A percentile compares a stretch with the other conserved stretches of the same genome.
Conservation (phyloP, 2,797 vertebrate genomes). For the Halcyon leucocephala region DNA sequence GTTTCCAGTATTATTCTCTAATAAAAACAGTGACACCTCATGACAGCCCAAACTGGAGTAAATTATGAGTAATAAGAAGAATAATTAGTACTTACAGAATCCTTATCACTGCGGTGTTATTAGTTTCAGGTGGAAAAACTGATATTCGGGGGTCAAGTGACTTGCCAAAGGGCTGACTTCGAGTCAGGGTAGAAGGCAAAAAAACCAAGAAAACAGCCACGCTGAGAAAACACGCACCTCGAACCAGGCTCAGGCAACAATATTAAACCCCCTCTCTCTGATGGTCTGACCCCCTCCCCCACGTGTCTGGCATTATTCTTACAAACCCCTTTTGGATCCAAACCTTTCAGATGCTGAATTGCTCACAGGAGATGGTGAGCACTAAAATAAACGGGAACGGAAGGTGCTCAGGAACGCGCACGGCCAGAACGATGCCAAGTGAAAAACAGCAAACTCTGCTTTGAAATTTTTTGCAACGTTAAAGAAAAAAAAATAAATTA, state of each 20-base stretch:
- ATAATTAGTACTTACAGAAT: conserved; percentile 34
- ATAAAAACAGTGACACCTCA: conserved; percentile 55
- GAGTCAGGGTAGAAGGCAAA: not conserved
- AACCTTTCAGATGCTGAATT: conserved; percentile 42
- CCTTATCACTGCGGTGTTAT: not conserved
- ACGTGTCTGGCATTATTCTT: not conserved
- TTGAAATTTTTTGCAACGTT: not conserved
- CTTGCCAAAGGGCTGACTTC: not conserved
- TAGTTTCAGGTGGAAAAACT: conserved; percentile 20
- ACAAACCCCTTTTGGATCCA: conserved; percentile 33
- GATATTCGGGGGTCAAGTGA: conserved; percentile 18
- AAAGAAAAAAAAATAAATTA: not conserved
- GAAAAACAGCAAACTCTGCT: conserved; percentile 8
- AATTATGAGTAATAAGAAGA: conserved; percentile 30
- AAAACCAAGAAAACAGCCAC: not conserved
- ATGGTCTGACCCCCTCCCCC: conserved; percentile 40
- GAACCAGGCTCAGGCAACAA: conserved; percentile 4
- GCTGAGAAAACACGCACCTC: not conserved
- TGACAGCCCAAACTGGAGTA: conserved; percentile 42
- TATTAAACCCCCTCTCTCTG: conserved; percentile 17
- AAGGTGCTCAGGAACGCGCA: conserved; percentile 8
- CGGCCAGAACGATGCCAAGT: not conserved
- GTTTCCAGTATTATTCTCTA: conserved; percentile 47
- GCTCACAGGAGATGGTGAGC: conserved; percentile 40
- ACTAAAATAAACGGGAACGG: conserved; percentile 36